Base-by-base conservation (phyloP, 1,140 invertebrate species). In the Ceratina australensis region DNA sequence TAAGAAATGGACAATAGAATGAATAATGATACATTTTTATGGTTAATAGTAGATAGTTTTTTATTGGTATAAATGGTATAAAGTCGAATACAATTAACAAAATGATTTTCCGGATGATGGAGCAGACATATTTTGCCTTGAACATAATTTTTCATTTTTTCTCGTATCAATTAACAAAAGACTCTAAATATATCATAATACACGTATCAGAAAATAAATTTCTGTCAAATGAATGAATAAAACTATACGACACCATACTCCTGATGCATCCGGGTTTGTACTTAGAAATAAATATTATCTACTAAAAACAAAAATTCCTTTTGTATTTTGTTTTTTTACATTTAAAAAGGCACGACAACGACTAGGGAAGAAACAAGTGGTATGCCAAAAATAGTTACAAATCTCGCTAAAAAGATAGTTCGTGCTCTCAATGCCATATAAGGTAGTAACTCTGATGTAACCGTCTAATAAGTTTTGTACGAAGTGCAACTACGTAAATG, bases 11-110 rank as follows among this genome's bases (percentile, higher is more conserved):
- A 60, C 8, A 22, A 60, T 12, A 61, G 13, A 12, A 50, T 59
- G 20, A 26, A 33, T 52, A 26, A 65, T n/a, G n/a, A 42, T 28
- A 18, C 16, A 42, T 10, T 8, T 13, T 54, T 49, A 75, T 22
- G 49, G 66, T 82, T 85, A 85, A 80, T 86, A 69, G 74, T 59
- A 80, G 50, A 83, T 60, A 42, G 63, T 85, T 85, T 85, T 76
- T 82, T 84, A 76, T 66, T 83, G 28, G 63, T 84, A 83, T 83
- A 84, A 84, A 84, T 83, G 82, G 73, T 83, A 84, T 80, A 83
- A 83, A 72, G 72, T 64, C 73, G 72, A 76, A 75, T 83, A 83
- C 72, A 84, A 83, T 69, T 82, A 82, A 84, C 54, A 79, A 72
- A 80, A 80, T 84, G 16, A 80, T 76, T 50, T 60, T 74, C 71